phyloP scores from a whole-genome alignment of 2,888 invertebrate genomes.

The Rotaria macrura region DNA sequence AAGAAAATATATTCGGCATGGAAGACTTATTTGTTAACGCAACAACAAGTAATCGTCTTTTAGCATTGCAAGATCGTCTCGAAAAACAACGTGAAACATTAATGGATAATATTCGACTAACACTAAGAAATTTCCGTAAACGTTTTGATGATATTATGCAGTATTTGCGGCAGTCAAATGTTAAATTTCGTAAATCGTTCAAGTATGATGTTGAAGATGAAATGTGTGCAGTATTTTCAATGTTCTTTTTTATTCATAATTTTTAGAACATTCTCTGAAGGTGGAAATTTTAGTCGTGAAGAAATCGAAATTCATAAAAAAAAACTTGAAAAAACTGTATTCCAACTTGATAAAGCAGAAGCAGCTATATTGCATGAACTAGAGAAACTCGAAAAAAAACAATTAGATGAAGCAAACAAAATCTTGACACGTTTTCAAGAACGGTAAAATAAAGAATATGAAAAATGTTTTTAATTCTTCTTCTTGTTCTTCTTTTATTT shows the following conservation, averaged over 20 bases:
- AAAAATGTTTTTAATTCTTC: background rate
- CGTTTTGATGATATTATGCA: slow-evolving; percentile 46
- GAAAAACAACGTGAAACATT: slow-evolving; percentile 45
- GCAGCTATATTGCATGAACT: slow-evolving; percentile 48
- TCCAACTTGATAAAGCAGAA: slow-evolving; percentile 45
- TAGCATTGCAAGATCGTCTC: slow-evolving; percentile 44
- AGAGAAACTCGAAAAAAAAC: slow-evolving; percentile 48
- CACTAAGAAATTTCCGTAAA: slow-evolving; percentile 45
- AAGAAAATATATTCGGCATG: slow-evolving; percentile 43
- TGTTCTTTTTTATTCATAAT: background rate
- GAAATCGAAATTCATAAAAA: slow-evolving; percentile 48
- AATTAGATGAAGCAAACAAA: slow-evolving; percentile 45
- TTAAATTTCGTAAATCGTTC: slow-evolving; percentile 48
- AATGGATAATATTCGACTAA: slow-evolving; percentile 46
- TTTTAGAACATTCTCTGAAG: slow-evolving; percentile 47
- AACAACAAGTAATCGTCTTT: slow-evolving; percentile 41
- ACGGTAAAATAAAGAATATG: slow-evolving; percentile 36
- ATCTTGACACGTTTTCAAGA: slow-evolving; percentile 48
- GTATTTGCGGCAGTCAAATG: slow-evolving; percentile 48
- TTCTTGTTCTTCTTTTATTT: background rate
- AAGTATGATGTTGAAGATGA: slow-evolving; percentile 39
- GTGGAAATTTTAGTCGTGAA: slow-evolving; percentile 49
- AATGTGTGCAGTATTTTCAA: too few relatives aligned
- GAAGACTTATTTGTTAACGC: slow-evolving; percentile 47
- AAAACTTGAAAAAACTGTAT: slow-evolving; percentile 45